Percentiles rank a stretch among this genome's conserved stretches.
Evolutionary conservation across 2,113 vertebrate genomes (phyloP).

Genomic region (Mobula hypostoma): DNA sequence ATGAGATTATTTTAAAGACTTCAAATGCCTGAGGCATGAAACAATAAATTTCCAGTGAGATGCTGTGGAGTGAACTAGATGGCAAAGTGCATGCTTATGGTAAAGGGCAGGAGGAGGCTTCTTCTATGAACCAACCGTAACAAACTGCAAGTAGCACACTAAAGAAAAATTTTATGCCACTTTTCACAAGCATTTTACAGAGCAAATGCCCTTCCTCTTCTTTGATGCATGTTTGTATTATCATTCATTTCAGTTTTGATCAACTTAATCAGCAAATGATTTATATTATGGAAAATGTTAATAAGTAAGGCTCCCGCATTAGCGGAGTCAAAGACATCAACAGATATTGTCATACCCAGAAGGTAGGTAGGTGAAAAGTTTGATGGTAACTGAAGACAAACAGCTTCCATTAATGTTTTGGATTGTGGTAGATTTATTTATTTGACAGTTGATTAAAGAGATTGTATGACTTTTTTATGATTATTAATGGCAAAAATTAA

Average conservation of each 20-base stretch:
- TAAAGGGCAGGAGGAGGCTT: background rate
- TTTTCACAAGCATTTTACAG: background rate
- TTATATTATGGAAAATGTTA: background rate
- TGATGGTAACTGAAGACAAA: too few species aligned
- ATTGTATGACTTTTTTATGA: background rate
- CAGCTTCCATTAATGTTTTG: background rate
- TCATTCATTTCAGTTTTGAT: background rate
- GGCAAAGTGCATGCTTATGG: background rate
- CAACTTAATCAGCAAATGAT: background rate
- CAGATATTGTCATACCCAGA: background rate
- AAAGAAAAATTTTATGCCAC: background rate
- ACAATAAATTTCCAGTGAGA: background rate
- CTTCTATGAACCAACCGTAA: background rate
- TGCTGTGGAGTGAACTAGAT: background rate
- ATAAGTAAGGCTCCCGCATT: background rate
- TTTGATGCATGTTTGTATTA: background rate
- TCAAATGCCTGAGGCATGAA: background rate
- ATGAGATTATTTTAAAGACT: background rate
- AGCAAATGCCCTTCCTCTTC: background rate
- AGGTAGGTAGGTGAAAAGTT: too few species aligned
- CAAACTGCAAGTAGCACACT: background rate
- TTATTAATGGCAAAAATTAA: constrained; percentile 6
- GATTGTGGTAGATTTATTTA: background rate
- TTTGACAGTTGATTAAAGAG: background rate
- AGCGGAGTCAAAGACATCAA: background rate